Evolutionary conservation across 1,140 invertebrate species (phyloP).

Genomic region (Drosophila rufa): DNA sequence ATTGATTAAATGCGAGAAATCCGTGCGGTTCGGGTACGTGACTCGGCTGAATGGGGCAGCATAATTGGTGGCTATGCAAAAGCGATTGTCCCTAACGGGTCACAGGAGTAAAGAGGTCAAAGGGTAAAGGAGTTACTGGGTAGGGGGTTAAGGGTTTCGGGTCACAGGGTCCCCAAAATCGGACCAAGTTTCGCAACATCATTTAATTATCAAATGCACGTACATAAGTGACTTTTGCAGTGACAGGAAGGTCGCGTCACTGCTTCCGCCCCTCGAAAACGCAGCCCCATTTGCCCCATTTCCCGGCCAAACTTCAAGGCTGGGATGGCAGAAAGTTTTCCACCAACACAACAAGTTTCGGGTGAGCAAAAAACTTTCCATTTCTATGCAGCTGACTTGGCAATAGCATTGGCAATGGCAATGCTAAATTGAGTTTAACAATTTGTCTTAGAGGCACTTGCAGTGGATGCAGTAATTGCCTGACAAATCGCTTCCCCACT

Average conservation of each 20-base stretch:
- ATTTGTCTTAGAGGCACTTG: constrained; percentile 54
- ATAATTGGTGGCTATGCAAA: constrained; percentile 45
- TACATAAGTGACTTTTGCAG: constrained; percentile 48
- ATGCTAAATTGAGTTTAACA: constrained; percentile 53
- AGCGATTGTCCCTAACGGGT: constrained; percentile 29
- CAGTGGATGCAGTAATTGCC: constrained; percentile 53
- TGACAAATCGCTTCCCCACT: constrained; percentile 46
- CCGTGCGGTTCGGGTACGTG: constrained; percentile 51
- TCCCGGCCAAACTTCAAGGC: constrained; percentile 29
- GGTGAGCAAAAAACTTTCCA: constrained; percentile 34
- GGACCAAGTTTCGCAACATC: constrained; percentile 46
- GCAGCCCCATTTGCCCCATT: constrained; percentile 5
- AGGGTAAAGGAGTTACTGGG: neutral
- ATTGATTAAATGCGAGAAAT: constrained; percentile 59
- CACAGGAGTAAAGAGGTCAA: neutral
- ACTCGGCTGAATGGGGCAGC: constrained; percentile 25
- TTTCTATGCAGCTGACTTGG: constrained; percentile 42
- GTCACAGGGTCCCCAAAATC: constrained; percentile 9
- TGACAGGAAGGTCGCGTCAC: constrained; percentile 42
- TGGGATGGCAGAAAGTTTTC: constrained; percentile 22
- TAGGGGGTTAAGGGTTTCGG: constrained; percentile 9
- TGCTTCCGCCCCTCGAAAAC: neutral
- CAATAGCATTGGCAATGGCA: constrained; percentile 39
- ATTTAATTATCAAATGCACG: constrained; percentile 63
- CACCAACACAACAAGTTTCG: constrained; percentile 35